These are phyloP conservation scores for Kobus ellipsiprymnus DNA, from an alignment of 2,113 vertebrate species.

Conservation along the genomic window DNA sequence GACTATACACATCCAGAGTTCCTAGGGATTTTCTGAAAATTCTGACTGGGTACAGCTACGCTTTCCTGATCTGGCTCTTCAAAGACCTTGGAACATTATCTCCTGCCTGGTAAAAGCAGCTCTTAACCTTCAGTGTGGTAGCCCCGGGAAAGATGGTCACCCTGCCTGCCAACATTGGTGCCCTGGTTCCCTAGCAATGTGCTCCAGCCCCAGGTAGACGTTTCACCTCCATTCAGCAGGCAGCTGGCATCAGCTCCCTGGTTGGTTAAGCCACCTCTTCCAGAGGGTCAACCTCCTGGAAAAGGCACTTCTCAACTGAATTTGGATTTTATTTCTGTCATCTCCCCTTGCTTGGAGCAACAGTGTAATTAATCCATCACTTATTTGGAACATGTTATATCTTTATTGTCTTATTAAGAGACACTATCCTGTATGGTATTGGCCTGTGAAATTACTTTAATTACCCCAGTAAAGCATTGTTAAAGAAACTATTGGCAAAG, in stretches of 20 bases:
- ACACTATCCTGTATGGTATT: not conserved
- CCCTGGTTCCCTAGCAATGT: not conserved
- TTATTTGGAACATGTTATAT: not conserved
- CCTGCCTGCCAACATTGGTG: not conserved
- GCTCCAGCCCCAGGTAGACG: not conserved
- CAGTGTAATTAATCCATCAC: not conserved
- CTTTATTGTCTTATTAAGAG: not conserved
- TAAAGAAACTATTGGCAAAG: not conserved
- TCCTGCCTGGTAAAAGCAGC: not conserved
- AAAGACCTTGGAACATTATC: not conserved
- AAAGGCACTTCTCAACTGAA: not conserved
- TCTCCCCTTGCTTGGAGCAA: not conserved
- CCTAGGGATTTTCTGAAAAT: not conserved
- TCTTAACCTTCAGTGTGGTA: not conserved
- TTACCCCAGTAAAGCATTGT: not conserved
- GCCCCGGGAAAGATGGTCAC: not conserved
- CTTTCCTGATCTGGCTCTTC: not conserved
- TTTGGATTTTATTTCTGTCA: not conserved
- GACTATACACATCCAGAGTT: not conserved
- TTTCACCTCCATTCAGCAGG: not conserved
- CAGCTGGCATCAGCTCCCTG: not conserved
- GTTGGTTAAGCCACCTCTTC: not conserved
- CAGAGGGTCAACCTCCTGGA: not conserved
- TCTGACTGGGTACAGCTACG: fast-evolving
- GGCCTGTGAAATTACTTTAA: not conserved